phyloP scores from a whole-genome alignment of 2,797 vertebrate genomes.

The Megalops cyprinoides region DNA sequence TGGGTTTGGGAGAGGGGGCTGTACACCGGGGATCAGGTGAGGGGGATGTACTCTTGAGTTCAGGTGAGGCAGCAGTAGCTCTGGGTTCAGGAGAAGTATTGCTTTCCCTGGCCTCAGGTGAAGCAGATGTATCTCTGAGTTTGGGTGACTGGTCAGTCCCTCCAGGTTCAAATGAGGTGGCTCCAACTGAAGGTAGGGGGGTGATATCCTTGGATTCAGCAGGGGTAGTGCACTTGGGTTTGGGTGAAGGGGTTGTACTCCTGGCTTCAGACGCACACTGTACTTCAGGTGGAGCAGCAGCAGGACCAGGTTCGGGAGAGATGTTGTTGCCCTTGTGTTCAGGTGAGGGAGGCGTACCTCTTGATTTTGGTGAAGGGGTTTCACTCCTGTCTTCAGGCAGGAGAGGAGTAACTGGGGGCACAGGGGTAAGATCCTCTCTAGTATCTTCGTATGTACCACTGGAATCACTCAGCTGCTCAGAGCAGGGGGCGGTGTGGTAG shows the following conservation, averaged over 20 bases:
- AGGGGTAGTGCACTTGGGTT: constrained; percentile 34
- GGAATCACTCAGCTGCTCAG: constrained; percentile 75
- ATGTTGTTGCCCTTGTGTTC: background rate
- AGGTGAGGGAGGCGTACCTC: constrained; percentile 29
- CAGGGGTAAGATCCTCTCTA: constrained; percentile 53
- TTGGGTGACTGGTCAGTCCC: constrained; percentile 43
- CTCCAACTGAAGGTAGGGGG: constrained; percentile 43
- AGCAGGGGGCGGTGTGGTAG: constrained; percentile 73
- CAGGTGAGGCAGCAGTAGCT: background rate
- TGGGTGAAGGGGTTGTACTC: constrained; percentile 18
- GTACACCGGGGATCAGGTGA: constrained; percentile 43
- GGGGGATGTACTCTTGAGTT: constrained; percentile 44
- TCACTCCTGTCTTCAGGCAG: constrained; percentile 38
- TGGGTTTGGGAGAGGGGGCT: constrained; percentile 48
- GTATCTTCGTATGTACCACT: constrained; percentile 79
- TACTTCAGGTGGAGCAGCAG: constrained; percentile 30
- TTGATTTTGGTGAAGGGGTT: constrained; percentile 29
- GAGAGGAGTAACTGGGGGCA: constrained; percentile 42
- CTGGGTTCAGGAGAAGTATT: constrained; percentile 43
- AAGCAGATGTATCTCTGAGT: constrained; percentile 35
- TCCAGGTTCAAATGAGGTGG: constrained; percentile 53
- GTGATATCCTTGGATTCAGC: constrained; percentile 47
- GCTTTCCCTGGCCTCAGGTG: constrained; percentile 36
- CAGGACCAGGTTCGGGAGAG: background rate
- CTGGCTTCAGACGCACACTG: constrained; percentile 19